These are phyloP conservation scores for Sitobion miscanthi DNA, from an alignment of 1,140 invertebrate species.

Conservation along the genomic window DNA sequence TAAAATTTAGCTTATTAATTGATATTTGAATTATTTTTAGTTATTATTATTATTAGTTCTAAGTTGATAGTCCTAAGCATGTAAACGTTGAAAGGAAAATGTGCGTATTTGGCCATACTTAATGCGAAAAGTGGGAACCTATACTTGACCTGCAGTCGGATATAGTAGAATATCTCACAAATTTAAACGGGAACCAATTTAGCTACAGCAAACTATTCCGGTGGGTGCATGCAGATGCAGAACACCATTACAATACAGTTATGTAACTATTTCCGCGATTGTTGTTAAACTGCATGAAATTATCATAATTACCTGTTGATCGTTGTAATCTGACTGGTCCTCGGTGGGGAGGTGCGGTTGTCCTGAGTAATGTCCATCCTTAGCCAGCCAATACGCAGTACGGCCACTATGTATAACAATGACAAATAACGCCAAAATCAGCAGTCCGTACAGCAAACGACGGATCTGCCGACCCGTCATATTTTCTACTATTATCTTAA, in stretches of 20 bases:
- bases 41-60: too few relatives aligned
- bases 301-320: background rate
- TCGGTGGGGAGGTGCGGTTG: background rate
- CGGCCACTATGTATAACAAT: conserved; percentile 41
- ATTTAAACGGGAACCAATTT: too few relatives aligned
- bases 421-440: conserved; percentile 37
- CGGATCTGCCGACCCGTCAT: conserved; percentile 53
- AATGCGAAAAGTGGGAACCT: too few relatives aligned
- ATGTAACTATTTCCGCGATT: background rate
- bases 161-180: too few relatives aligned
- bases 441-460: conserved; percentile 38
- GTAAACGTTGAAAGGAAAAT: too few relatives aligned
- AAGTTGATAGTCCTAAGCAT: too few relatives aligned
- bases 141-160: too few relatives aligned
- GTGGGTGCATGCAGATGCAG: background rate
- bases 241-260: background rate
- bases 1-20: too few relatives aligned
- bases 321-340: conserved; percentile 7
- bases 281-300: background rate
- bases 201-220: background rate
- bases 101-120: too few relatives aligned
- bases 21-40: too few relatives aligned
- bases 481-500: background rate
- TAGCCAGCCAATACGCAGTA: conserved; percentile 17
- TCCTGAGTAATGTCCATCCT: conserved; percentile 1